phyloP scores from a whole-genome alignment of 2,888 invertebrate genomes.

The Drosophila meridiana region DNA sequence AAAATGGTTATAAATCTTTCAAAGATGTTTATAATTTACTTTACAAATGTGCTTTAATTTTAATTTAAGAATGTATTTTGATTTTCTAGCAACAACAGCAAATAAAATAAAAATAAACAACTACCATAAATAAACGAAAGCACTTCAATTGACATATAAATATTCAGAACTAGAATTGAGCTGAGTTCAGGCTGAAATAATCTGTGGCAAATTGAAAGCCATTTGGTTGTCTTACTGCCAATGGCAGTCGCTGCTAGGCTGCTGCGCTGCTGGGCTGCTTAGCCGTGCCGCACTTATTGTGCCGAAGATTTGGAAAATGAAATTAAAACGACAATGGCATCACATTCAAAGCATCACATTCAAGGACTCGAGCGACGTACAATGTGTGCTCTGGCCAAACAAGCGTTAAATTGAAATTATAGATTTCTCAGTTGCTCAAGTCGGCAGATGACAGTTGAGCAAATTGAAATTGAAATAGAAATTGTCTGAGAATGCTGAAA shows the following conservation, averaged over 20 bases:
- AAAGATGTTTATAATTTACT: no score
- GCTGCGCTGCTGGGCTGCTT: conserved; percentile 21
- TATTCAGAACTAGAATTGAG: conserved; percentile 17
- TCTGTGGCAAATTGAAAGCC: conserved; percentile 36
- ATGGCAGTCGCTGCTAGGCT: conserved; percentile 34
- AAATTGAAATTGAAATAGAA: conserved; percentile 81
- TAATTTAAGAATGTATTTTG: no score
- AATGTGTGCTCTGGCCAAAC: conserved; percentile 64
- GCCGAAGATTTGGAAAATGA: conserved; percentile 48
- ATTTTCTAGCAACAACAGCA: no score
- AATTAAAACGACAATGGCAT: conserved; percentile 68
- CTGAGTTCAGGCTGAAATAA: conserved; percentile 37
- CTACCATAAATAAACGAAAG: conserved; percentile 2
- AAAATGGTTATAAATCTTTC: no score
- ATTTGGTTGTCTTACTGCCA: conserved; percentile 51
- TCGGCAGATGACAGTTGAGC: conserved; percentile 77
- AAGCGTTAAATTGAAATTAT: conserved; percentile 80
- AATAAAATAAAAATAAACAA: not conserved
- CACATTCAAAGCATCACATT: conserved; percentile 59
- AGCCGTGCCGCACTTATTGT: conserved; percentile 33
- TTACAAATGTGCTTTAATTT: no score
- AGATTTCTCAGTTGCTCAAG: conserved; percentile 60
- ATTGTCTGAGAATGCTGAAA: conserved; percentile 62
- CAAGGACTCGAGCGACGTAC: conserved; percentile 37
- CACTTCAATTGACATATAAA: conserved; percentile 28